phyloP scores from a whole-genome alignment of 1,140 invertebrate species.

The Neuroterus valhalla region DNA sequence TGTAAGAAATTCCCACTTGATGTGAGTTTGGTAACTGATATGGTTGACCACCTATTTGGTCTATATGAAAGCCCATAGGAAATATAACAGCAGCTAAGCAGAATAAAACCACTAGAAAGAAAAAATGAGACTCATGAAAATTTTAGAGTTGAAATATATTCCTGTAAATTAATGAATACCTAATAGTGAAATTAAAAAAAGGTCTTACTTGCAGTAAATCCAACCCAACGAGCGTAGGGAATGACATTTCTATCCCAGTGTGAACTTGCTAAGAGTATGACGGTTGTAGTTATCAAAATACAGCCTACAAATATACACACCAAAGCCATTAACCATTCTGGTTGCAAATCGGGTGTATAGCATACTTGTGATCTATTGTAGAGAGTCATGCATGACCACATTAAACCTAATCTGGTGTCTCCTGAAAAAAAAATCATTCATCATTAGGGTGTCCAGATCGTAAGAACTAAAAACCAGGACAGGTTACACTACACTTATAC shows the following conservation, averaged over 20 bases:
- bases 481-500: no score
- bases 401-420: conserved; percentile 90
- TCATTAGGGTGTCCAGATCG: no score
- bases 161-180: not conserved
- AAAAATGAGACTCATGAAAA: conserved; percentile 44
- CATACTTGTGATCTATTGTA: conserved; percentile 92
- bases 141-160: conserved; percentile 17
- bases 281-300: conserved; percentile 93
- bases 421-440: conserved; percentile 75
- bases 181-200: conserved; percentile 50
- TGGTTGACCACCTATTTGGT: conserved; percentile 95
- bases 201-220: conserved; percentile 93
- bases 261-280: conserved; percentile 89
- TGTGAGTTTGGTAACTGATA: conserved; percentile 96
- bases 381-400: conserved; percentile 95
- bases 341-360: conserved; percentile 89
- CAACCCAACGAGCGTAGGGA: conserved; percentile 95
- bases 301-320: conserved; percentile 95
- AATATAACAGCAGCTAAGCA: conserved; percentile 96
- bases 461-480: no score
- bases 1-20: conserved; percentile 96
- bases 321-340: conserved; percentile 93
- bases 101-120: conserved; percentile 93
- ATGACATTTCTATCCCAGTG: conserved; percentile 94
- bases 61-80: conserved; percentile 95